Base-by-base conservation (phyloP, 2,888 invertebrate genomes). In the Bibio marci region DNA sequence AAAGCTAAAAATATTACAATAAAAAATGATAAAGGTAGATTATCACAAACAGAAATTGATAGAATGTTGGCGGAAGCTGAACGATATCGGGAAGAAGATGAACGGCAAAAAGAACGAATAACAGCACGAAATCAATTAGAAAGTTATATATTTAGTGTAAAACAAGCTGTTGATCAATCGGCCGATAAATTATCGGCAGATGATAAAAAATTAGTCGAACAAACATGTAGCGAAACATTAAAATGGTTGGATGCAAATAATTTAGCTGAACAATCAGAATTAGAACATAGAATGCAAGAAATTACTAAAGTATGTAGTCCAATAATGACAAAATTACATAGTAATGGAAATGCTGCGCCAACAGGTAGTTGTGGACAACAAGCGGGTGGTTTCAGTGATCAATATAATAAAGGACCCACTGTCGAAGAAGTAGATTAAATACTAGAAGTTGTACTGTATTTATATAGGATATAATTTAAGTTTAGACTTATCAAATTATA, bases 31-130 rank as follows among this genome's bases (percentile, higher is more conserved):
- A 80, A 77, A 52, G 82, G 83, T 0, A 69, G 85, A 6, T 63
- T 86, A 35, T 79, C 80, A 14, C 80, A 83, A 54, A 76, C 76
- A 8, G 85, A 86, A 51, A 82, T 82, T 45, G 80, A 82, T 45
- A 63, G 74, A 40, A 81, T 80, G 79, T 58, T 80, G 34, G 56
- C 69, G 1, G 79, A 80, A 46, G 79, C 79, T 1, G 79, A 80
- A 51, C 64, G 59, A 33, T 80, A 76, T 59, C 67, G 67, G 36
- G 75, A 73, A 30, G 78, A 79, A 49, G 80, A 80, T 48, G 71
- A 74, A 39, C 67, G 67, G 48, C 76, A 76, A 50, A 60, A 70
- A n/a, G 71, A 76, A 45, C 63, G 71, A 31, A 70, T 82, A 6
- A 54, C 68, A 1, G 68, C 76, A 10, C 69, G 76, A 43, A 83